Base-by-base conservation (phyloP, 2,888 invertebrate species). In the Argyresthia albistria region DNA sequence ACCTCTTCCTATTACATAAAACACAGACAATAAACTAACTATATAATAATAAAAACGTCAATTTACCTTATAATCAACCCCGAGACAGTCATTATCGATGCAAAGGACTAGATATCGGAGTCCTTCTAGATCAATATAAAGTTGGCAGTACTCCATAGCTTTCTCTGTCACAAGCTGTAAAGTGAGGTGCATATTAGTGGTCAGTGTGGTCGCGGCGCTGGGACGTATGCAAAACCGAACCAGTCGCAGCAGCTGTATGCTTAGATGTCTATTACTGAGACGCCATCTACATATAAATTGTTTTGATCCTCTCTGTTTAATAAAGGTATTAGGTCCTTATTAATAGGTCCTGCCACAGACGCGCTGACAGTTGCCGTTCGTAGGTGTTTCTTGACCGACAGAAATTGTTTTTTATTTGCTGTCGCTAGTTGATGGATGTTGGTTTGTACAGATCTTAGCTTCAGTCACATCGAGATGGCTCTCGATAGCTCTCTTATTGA, bases 251-350 rank as follows among this genome's bases (percentile, higher is more conserved):
- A 83, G 76, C 74, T 83, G 82, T 16, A 16, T 45, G 46, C 46
- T 65, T 66, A 72, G 69, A 69, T 64, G 58, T 65, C 69, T 76
- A 79, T 78, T 79, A 80, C 68, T 55, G 59, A 65, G 62, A 65
- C 66, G 64, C 69, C 69, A 78, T 80, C 73, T 73, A 74, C 71
- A 84, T 80, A 75, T 69, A 79, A 80, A 82, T 80, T 66, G 67
- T 70, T 69, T 69, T 42, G 46, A 54, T 45, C 37, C 48, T 49
- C 56, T 53, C 58, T 63, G 56, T 62, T 61, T 67, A 69, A 69
- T 65, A 65, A 69, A 51, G 35, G 51, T 45, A 51, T 51, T 51
- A 45, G 48, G 16, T 12, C 7, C 14, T 48, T 15, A 39, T 48
- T 48, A 48, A 48, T 48, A 37, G 15, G 12, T 37, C 9, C 12